Evolutionary conservation across 2,113 vertebrate species (phyloP).

Genomic region (Sarotherodon lohbergeri): DNA sequence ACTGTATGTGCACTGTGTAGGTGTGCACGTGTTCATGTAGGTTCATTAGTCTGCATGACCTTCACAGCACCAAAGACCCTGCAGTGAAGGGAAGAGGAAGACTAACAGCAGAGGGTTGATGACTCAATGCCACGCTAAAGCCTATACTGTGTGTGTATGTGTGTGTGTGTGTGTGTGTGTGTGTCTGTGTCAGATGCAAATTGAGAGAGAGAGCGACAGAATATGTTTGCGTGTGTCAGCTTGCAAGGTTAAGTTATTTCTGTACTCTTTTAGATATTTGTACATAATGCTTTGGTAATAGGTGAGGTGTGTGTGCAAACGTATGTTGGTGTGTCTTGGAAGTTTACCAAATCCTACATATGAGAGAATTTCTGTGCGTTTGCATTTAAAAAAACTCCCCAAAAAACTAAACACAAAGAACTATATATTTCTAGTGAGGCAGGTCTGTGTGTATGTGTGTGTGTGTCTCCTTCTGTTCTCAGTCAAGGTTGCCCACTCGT

Average conservation of each 20-base stretch:
- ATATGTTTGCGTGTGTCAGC: neutral
- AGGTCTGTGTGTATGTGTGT: neutral
- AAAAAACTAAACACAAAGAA: slow-evolving; percentile 24
- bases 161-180: slow-evolving; percentile 3
- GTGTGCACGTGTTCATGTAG: neutral
- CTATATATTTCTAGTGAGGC: slow-evolving; percentile 12
- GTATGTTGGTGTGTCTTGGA: neutral
- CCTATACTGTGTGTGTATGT: neutral
- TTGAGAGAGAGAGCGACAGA: neutral
- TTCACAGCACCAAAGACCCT: slow-evolving; percentile 43
- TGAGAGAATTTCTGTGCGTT: neutral
- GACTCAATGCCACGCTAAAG: slow-evolving; percentile 54
- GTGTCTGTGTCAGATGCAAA: neutral
- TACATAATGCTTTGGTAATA: neutral
- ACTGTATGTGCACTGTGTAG: neutral
- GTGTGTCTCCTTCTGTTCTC: neutral
- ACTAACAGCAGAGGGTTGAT: slow-evolving; percentile 35
- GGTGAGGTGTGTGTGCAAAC: neutral
- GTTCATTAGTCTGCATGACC: slow-evolving; percentile 27
- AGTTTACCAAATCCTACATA: neutral
- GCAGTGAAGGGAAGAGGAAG: slow-evolving; percentile 18
- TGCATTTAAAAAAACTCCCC: neutral
- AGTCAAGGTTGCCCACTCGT: slow-evolving; percentile 33
- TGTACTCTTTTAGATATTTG: slow-evolving; percentile 17
- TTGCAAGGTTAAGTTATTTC: slow-evolving; percentile 38